These are phyloP conservation scores for Hephaestus fuliginosus DNA, from an alignment of 2,797 vertebrate genomes.

Conservation along the genomic window DNA sequence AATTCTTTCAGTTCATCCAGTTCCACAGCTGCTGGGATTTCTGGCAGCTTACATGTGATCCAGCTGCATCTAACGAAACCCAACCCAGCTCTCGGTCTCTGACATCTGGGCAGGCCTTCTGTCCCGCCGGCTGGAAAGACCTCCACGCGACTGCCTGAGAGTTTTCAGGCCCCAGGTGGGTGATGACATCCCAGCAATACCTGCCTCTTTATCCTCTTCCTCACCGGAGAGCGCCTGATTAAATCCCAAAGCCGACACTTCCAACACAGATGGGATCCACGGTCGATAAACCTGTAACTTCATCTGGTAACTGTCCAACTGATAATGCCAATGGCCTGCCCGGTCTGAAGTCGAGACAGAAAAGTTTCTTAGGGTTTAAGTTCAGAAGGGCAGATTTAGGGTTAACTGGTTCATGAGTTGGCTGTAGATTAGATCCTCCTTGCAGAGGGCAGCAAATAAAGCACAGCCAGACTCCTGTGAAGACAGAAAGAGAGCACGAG, in stretches of 20 bases:
- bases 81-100: constrained; percentile 39
- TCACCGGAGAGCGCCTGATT: constrained; percentile 32
- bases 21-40: constrained; percentile 58
- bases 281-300: constrained; percentile 48
- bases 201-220: constrained; percentile 40
- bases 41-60: constrained; percentile 42
- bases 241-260: constrained; percentile 44
- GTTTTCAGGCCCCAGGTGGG: constrained; percentile 42
- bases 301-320: constrained; percentile 60
- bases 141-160: constrained; percentile 32
- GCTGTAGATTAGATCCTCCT: constrained; percentile 73
- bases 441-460: constrained; percentile 77
- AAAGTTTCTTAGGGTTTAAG: constrained; percentile 69
- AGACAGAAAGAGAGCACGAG: constrained; percentile 26
- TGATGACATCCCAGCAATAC: constrained; percentile 41
- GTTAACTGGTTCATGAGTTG: constrained; percentile 63
- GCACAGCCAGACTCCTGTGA: constrained; percentile 72
- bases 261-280: constrained; percentile 53
- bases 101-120: constrained; percentile 32
- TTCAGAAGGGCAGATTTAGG: constrained; percentile 62
- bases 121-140: constrained; percentile 40
- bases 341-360: constrained; percentile 55
- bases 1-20: constrained; percentile 76
- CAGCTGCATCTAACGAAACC: constrained; percentile 43
- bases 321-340: constrained; percentile 58